Conservation (phyloP, 2,888 invertebrate genomes). For the Yponomeuta malinellus region DNA sequence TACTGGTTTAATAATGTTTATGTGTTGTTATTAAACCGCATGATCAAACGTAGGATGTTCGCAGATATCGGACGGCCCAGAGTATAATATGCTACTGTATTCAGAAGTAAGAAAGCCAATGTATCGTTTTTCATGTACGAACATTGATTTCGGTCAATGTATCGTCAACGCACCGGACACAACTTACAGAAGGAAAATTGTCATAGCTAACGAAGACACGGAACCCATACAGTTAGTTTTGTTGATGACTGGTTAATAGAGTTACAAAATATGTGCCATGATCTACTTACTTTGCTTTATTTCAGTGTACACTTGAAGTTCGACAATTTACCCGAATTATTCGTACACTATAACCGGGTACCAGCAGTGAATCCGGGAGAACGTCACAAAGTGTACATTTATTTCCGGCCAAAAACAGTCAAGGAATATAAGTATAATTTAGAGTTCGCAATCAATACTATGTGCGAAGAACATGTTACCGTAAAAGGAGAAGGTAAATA, state of each 20-base stretch:
- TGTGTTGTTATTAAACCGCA: no score
- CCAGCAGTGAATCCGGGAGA: constrained; percentile 52
- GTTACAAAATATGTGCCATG: background rate
- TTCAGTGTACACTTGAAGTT: constrained; percentile 71
- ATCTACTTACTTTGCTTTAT: constrained; percentile 18
- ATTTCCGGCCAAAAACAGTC: constrained; percentile 73
- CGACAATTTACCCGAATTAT: constrained; percentile 65
- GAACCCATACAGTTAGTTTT: constrained; percentile 45
- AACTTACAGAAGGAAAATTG: constrained; percentile 61
- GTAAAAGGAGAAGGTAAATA: constrained; percentile 73
- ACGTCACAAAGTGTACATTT: constrained; percentile 63
- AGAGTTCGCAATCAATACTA: constrained; percentile 71
- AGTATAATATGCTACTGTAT: constrained; percentile 74
- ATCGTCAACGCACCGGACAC: constrained; percentile 71
- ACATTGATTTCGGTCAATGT: constrained; percentile 80
- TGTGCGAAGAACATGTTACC: constrained; percentile 63
- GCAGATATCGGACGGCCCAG: constrained; percentile 81
- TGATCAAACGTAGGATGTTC: background rate
- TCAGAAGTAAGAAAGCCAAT: constrained; percentile 74
- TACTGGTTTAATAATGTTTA: no score
- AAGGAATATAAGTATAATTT: constrained; percentile 67
- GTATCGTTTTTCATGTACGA: constrained; percentile 78
- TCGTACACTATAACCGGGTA: constrained; percentile 56
- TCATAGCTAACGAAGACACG: constrained; percentile 50
- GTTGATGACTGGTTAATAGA: no score